Percentiles rank a stretch among this genome's conserved stretches.
These are phyloP conservation scores for Phrynocephalus vlangalii DNA, from an alignment of 2,797 vertebrate species.

Conservation along the genomic window DNA sequence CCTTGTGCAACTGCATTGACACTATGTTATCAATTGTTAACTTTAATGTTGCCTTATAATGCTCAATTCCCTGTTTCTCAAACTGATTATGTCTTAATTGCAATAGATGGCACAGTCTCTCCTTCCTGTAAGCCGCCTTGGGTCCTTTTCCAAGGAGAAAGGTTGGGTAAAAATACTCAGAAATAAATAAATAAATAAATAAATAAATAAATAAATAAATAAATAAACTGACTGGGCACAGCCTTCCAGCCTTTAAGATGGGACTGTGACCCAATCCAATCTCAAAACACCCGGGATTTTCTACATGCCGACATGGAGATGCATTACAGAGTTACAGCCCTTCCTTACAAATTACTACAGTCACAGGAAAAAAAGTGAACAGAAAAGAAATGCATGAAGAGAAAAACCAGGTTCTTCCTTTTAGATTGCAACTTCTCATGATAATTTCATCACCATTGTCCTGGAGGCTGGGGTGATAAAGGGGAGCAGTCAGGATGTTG, in stretches of 20 bases:
- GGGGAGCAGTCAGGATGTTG: background rate
- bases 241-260: too few species aligned
- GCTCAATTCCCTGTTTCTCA: too few species aligned
- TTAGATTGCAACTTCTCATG: background rate
- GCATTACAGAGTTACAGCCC: background rate
- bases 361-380: background rate
- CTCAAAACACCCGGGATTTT: too few species aligned
- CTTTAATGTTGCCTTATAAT: background rate
- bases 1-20: too few species aligned
- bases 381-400: background rate
- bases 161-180: too few species aligned
- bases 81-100: too few species aligned
- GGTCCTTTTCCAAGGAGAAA: background rate
- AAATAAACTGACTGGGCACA: background rate
- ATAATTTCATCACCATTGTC: background rate
- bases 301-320: background rate
- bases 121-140: too few species aligned
- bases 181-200: too few species aligned
- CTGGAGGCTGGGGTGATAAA: too few species aligned
- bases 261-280: background rate
- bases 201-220: too few species aligned
- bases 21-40: too few species aligned
- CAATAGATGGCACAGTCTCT: too few species aligned
- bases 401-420: background rate
- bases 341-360: background rate